Evolutionary conservation across 2,888 invertebrate species (phyloP), one percentile per base, ranked within the genome.

Genomic region (Megalurothrips usitatus): DNA sequence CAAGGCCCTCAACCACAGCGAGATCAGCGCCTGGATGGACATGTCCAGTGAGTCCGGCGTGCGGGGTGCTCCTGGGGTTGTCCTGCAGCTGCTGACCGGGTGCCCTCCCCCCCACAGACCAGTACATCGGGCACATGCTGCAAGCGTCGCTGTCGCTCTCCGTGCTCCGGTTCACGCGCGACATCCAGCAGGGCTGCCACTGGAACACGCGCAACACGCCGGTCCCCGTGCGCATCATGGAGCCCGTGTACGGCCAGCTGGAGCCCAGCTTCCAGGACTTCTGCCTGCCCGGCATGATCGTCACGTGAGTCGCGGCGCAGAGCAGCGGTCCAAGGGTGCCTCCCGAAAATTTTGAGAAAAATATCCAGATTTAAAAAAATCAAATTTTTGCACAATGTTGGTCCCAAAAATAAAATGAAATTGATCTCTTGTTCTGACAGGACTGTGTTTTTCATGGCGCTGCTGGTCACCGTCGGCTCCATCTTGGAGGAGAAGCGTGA

Each of bases 401-500:
- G n/a, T n/a, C n/a, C n/a, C n/a, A n/a, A n/a, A n/a, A n/a, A n/a
- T n/a, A n/a, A n/a, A n/a, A n/a, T n/a, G n/a, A n/a, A n/a, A n/a
- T n/a, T n/a, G n/a, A n/a, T n/a, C n/a, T 19, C 34, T 43, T 23
- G 43, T 48, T 23, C 19, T 14, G 8, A 43, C 82, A 85, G 85
- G 78, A 85, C 85, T 82, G 84, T 85, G 82, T 85, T 85, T 80
- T 85, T 84, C 81, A 83, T 85, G 78, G 85, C 85, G n/a, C 81
- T 84, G 14, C 84, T 85, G 82, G 84, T 85, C 79, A 85, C 85
- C 26, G 85, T 84, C 9, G 85, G 85, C 34, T 83, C 84, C 26
- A 83, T 85, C 63, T 81, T 85, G 10, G 84, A 85, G 78, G 85
- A 85, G 81, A 85, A 85, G 82, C 82, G 84, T 82, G 85, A 84